phyloP scores from a whole-genome alignment of 2,888 invertebrate species.

The Heliconius charithonia region DNA sequence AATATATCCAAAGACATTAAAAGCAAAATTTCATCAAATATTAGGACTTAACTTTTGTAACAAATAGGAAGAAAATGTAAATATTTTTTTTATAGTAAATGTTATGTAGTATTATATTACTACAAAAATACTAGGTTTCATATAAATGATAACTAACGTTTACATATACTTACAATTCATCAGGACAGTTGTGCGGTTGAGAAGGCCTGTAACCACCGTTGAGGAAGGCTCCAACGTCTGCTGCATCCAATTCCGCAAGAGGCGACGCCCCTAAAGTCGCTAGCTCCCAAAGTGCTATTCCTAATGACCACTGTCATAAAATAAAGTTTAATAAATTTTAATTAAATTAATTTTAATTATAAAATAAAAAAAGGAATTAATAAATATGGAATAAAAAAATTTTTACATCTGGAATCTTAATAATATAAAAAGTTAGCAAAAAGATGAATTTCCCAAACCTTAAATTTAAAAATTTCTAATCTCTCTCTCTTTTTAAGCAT shows the following conservation, averaged over 20 bases:
- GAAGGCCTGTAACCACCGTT: constrained; percentile 94
- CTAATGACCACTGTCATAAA: constrained; percentile 92
- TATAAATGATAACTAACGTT: neutral
- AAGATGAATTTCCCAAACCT: neutral
- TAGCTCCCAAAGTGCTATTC: constrained; percentile 97
- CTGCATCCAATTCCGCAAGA: constrained; percentile 95
- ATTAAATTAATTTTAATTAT: neutral
- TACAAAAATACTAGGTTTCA: neutral
- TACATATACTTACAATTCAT: constrained; percentile 92
- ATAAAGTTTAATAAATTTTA: neutral
- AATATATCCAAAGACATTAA: no score
- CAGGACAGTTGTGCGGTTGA: constrained; percentile 97
- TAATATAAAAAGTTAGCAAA: neutral
- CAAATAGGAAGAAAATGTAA: no score
- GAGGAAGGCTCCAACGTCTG: constrained; percentile 94
- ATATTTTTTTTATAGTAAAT: no score
- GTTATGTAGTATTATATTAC: no score
- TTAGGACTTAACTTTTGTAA: no score
- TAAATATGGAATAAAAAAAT: neutral
- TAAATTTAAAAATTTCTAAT: neutral
- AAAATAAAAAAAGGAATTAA: neutral
- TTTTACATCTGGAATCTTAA: no score
- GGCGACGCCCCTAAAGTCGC: constrained; percentile 95
- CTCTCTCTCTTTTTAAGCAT: no score
- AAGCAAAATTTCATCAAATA: no score